These are phyloP conservation scores for Ichneumoninae sp. DNA, from an alignment of 2,888 invertebrate genomes.

Conservation along the genomic window DNA sequence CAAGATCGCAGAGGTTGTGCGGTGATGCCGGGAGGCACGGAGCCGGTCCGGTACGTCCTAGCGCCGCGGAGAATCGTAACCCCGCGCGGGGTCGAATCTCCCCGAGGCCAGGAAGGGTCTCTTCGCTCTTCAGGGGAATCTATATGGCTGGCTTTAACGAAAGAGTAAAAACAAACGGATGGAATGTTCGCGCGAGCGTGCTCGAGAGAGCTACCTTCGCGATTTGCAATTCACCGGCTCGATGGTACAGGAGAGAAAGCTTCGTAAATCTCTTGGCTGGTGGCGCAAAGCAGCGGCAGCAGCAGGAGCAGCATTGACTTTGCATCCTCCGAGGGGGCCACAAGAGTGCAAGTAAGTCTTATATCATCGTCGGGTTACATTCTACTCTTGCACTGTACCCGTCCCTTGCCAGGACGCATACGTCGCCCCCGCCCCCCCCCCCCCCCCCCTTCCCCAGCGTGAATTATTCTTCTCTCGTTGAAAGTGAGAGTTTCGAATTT, in stretches of 20 bases:
- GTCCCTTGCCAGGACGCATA: conserved; percentile 29
- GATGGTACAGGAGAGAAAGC: conserved; percentile 73
- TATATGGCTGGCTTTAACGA: conserved; percentile 45
- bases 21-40: conserved; percentile 13
- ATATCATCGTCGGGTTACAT: conserved; percentile 71
- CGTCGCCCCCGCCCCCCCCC: conserved; percentile 21
- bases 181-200: conserved; percentile 64
- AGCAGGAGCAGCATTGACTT: conserved; percentile 66
- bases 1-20: conserved; percentile 17
- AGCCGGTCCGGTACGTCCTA: conserved; percentile 36
- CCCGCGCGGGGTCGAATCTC: conserved; percentile 63
- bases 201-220: conserved; percentile 56
- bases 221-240: conserved; percentile 71
- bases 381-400: conserved; percentile 43
- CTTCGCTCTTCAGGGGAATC: conserved; percentile 32
- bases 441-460: neutral
- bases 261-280: conserved; percentile 76
- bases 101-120: conserved; percentile 33
- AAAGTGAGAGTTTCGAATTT: conserved; percentile 76
- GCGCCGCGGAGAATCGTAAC: conserved; percentile 64
- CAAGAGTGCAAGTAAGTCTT: conserved; percentile 70
- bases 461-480: conserved; percentile 46
- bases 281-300: conserved; percentile 50
- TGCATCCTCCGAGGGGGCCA: conserved; percentile 66
- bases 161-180: conserved; percentile 58